phyloP scores from a whole-genome alignment of 2,113 vertebrate species.

The Poeciliopsis turrubarensis region DNA sequence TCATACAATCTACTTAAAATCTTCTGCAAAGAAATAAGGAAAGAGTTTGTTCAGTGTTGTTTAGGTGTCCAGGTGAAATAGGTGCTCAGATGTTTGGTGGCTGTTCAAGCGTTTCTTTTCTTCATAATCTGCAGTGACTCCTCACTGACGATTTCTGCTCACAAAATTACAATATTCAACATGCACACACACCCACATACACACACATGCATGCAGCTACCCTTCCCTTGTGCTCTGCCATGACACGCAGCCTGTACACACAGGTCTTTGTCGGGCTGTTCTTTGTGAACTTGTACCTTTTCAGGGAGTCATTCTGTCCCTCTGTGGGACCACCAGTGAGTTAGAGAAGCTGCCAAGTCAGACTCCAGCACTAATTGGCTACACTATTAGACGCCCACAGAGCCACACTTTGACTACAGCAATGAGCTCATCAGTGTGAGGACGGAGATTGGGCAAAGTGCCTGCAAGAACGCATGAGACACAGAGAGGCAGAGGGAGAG shows the following conservation, averaged over 20 bases:
- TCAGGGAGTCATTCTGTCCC: conserved; percentile 69
- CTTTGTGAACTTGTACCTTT: conserved; percentile 75
- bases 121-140: conserved; percentile 14
- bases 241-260: conserved; percentile 66
- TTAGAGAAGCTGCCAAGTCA: conserved; percentile 59
- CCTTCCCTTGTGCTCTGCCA: conserved; percentile 40
- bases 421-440: conserved; percentile 63
- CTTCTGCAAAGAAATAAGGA: too few relatives aligned
- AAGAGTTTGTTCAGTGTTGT: too few relatives aligned
- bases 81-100: not conserved
- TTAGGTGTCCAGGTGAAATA: not conserved
- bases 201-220: conserved; percentile 28
- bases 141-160: conserved; percentile 20
- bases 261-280: conserved; percentile 65
- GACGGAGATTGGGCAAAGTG: conserved; percentile 53
- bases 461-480: conserved; percentile 47
- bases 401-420: conserved; percentile 69
- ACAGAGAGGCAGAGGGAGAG: conserved; percentile 28
- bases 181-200: conserved; percentile 19
- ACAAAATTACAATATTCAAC: conserved; percentile 28
- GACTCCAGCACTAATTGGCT: conserved; percentile 75
- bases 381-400: conserved; percentile 61
- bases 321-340: conserved; percentile 77
- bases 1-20: too few relatives aligned
- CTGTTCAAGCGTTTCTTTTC: conserved; percentile 24